Percentiles rank a stretch among this genome's conserved stretches.
phyloP scores from a whole-genome alignment of 1,140 invertebrate species.

The Diuraphis noxia region DNA sequence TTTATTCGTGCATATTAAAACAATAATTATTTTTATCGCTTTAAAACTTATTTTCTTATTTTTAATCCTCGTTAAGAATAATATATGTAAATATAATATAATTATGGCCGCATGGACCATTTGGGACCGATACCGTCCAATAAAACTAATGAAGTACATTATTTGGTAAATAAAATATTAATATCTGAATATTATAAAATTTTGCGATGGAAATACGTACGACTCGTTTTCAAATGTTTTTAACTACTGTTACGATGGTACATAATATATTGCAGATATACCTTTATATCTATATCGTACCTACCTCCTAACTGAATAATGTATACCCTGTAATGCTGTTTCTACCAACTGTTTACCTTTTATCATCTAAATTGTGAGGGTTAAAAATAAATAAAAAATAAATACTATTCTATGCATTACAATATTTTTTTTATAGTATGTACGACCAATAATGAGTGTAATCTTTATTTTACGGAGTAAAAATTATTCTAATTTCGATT shows the following conservation, averaged over 20 bases:
- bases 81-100: background rate
- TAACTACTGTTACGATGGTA: background rate
- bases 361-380: no score
- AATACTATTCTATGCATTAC: background rate
- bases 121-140: background rate
- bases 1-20: background rate
- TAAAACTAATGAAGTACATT: background rate
- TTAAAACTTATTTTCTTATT: background rate
- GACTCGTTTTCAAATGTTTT: background rate
- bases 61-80: background rate
- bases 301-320: background rate
- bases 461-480: no score
- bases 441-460: no score
- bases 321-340: background rate
- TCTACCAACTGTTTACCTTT: background rate
- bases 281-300: background rate
- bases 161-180: background rate
- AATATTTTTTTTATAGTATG: background rate
- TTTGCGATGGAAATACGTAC: background rate
- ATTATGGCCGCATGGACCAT: background rate
- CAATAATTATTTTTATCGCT: background rate
- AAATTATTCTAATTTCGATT: no score
- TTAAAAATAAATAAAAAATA: background rate
- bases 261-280: no score
- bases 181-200: background rate